phyloP scores from a whole-genome alignment of 2,797 vertebrate species.

The Esox lucius region DNA sequence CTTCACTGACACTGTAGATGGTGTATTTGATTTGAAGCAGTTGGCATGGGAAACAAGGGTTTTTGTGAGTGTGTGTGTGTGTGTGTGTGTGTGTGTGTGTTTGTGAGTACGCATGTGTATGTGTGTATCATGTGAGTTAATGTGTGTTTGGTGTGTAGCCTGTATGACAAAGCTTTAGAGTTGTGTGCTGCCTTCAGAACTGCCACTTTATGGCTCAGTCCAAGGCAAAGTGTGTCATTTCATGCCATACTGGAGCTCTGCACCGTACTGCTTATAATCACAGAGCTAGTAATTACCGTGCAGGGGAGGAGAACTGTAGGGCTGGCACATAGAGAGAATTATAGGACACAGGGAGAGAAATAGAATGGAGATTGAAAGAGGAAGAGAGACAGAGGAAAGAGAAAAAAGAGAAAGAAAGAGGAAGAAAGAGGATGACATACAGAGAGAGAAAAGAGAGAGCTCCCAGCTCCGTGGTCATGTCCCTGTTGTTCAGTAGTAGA shows the following conservation, averaged over 20 bases:
- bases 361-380: not conserved
- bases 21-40: not conserved
- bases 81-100: not conserved
- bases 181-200: constrained; percentile 28
- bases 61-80: not conserved
- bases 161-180: not conserved
- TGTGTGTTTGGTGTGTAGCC: not conserved
- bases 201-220: constrained; percentile 24
- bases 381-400: not conserved
- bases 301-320: constrained; percentile 24
- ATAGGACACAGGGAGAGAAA: constrained; percentile 13
- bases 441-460: not conserved
- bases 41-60: not conserved
- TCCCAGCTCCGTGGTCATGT: not conserved
- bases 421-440: not conserved
- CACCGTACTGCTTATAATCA: constrained; percentile 34
- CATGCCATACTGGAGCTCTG: constrained; percentile 24
- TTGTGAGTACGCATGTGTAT: constrained; percentile 2
- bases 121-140: not conserved
- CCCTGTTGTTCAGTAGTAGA: not conserved
- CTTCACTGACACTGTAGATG: constrained; percentile 16
- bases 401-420: not conserved
- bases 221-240: constrained; percentile 33
- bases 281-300: constrained; percentile 51
- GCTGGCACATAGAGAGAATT: constrained; percentile 7